These are phyloP conservation scores for Heliocidaris tuberculata DNA, from an alignment of 35 echinoderm and acorn worm species.

Conservation along the genomic window DNA sequence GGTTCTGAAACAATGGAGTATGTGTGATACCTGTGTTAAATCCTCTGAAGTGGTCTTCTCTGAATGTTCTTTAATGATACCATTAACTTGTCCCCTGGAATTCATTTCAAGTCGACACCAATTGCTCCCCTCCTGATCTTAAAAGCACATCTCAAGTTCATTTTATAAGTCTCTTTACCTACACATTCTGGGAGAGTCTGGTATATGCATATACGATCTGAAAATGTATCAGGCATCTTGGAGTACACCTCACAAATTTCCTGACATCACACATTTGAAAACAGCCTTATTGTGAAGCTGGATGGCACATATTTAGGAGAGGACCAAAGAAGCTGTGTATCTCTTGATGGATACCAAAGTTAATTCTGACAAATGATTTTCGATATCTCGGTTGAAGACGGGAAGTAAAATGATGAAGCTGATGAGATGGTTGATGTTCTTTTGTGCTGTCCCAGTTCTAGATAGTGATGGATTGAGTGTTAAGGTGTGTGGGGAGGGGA, in stretches of 20 bases:
- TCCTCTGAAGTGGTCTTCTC: too few species aligned
- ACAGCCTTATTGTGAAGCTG: background rate
- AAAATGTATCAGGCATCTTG: background rate
- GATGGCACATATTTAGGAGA: background rate
- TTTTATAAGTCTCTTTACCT: background rate
- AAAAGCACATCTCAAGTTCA: background rate
- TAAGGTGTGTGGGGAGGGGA: background rate
- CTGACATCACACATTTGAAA: background rate
- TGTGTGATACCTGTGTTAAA: too few species aligned
- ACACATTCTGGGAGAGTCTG: background rate
- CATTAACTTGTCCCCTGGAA: too few species aligned
- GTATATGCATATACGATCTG: background rate
- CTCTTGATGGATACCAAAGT: background rate
- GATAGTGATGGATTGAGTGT: too few species aligned
- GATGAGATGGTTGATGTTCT: background rate
- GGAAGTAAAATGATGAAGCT: background rate
- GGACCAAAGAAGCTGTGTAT: background rate
- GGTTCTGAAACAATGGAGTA: too few species aligned
- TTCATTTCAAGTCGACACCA: too few species aligned
- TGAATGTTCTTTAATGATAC: too few species aligned
- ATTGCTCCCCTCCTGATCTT: background rate
- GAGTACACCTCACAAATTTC: background rate
- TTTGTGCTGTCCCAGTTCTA: background rate
- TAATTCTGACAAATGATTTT: background rate
- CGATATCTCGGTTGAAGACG: background rate